These are phyloP conservation scores for Gymnocheta viridis DNA, from an alignment of 2,888 invertebrate species.

Conservation along the genomic window DNA sequence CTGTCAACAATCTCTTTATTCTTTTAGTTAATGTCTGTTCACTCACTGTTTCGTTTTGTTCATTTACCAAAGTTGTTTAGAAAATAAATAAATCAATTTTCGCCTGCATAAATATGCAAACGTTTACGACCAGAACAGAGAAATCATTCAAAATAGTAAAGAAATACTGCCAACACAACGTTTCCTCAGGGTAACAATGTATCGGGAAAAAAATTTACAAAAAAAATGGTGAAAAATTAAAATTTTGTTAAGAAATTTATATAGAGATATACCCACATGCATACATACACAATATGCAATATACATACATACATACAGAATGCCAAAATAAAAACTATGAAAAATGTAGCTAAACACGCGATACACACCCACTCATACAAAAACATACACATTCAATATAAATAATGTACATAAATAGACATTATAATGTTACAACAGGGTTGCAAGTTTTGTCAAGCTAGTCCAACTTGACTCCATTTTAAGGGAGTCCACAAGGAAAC, in stretches of 20 bases:
- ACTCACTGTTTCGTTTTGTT: slow-evolving; percentile 1
- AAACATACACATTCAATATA: not conserved
- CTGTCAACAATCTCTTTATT: slow-evolving; percentile 61
- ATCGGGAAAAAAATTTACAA: not conserved
- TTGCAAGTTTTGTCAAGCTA: slow-evolving; percentile 16
- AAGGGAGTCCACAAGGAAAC: slow-evolving; percentile 16
- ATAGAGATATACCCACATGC: too few relatives aligned
- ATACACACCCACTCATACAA: slow-evolving; percentile 54
- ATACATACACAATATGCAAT: not conserved
- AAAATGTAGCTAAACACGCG: slow-evolving; percentile 63
- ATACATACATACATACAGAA: slow-evolving; percentile 4
- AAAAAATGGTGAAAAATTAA: slow-evolving; percentile 26
- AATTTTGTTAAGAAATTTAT: slow-evolving; percentile 56
- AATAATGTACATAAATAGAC: not conserved
- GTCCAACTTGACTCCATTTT: slow-evolving; percentile 1
- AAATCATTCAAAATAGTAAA: slow-evolving; percentile 37
- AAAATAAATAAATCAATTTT: slow-evolving; percentile 70
- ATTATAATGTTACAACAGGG: slow-evolving; percentile 6
- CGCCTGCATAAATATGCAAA: slow-evolving; percentile 61
- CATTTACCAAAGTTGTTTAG: slow-evolving; percentile 48
- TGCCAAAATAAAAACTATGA: slow-evolving; percentile 52
- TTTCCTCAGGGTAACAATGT: slow-evolving; percentile 15
- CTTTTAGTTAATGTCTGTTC: slow-evolving; percentile 11
- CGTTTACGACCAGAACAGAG: slow-evolving; percentile 55
- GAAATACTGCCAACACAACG: slow-evolving; percentile 12